phyloP scores from a whole-genome alignment of 2,888 invertebrate species.

The Machimus rusticus region DNA sequence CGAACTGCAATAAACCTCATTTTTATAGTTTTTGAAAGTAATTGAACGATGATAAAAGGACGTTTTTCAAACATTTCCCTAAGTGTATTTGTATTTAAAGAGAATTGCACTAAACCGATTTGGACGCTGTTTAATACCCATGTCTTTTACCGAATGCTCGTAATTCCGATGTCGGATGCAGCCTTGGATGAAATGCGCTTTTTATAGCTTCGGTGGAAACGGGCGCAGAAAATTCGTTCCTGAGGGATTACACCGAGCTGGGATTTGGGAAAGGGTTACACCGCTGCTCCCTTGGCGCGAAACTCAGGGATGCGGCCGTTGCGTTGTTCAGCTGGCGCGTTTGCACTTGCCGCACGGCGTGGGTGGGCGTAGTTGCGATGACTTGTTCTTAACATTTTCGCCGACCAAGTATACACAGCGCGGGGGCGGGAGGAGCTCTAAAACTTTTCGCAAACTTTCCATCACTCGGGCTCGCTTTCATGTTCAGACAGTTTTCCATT shows the following conservation, averaged over 20 bases:
- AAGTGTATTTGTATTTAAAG: neutral
- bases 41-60: too few species aligned
- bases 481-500: conserved; percentile 27
- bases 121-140: neutral
- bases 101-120: neutral
- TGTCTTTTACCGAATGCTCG: neutral
- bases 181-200: neutral
- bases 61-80: too few species aligned
- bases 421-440: neutral
- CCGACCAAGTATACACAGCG: neutral
- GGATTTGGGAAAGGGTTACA: neutral
- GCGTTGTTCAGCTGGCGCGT: neutral
- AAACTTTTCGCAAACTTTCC: conserved; percentile 12
- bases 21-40: too few species aligned
- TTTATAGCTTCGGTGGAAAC: neutral
- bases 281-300: neutral
- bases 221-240: neutral
- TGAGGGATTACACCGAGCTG: neutral
- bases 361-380: neutral
- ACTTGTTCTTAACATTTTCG: neutral
- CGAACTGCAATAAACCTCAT: too few species aligned
- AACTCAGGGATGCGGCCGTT: neutral
- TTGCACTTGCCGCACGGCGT: neutral
- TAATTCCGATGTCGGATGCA: neutral
- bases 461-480: neutral